Conservation (phyloP, 1,140 invertebrate species). For the Coenobita brevimanus region DNA sequence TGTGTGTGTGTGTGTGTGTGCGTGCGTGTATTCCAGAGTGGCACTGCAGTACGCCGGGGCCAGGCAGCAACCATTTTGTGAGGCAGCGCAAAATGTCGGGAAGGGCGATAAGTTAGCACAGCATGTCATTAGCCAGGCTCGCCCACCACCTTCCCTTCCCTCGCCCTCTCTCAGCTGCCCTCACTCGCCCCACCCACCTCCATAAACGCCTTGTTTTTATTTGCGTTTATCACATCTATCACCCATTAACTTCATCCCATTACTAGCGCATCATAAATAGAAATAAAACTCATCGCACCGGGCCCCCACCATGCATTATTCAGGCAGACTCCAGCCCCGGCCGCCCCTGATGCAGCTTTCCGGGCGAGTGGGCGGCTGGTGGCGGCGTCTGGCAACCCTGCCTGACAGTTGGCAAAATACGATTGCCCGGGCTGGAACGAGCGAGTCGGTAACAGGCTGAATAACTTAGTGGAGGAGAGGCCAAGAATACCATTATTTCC, state of each 20-base stretch:
- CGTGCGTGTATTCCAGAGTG: background rate
- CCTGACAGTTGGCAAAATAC: slow-evolving; percentile 65
- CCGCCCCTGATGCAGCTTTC: slow-evolving; percentile 38
- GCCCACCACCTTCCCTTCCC: background rate
- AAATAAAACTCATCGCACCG: slow-evolving; percentile 45
- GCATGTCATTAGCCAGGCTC: slow-evolving; percentile 47
- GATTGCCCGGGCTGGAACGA: slow-evolving; percentile 58
- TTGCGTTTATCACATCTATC: slow-evolving; percentile 42
- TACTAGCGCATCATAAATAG: slow-evolving; percentile 56
- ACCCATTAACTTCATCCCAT: slow-evolving; percentile 50
- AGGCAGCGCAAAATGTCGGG: slow-evolving; percentile 58
- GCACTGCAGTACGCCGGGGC: background rate
- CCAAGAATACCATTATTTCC: slow-evolving; percentile 59
- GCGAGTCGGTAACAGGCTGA: slow-evolving; percentile 55
- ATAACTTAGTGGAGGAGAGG: slow-evolving; percentile 39
- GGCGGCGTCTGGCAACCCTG: slow-evolving; percentile 38
- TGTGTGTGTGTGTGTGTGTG: no score
- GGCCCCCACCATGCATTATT: slow-evolving; percentile 52
- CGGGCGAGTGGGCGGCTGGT: slow-evolving; percentile 54
- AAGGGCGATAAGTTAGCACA: slow-evolving; percentile 48
- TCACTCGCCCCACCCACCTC: background rate
- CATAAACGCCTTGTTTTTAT: slow-evolving; percentile 21
- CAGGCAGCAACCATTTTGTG: slow-evolving; percentile 57
- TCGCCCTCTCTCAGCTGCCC: background rate
- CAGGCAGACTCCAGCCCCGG: slow-evolving; percentile 19